A percentile compares a stretch with the other conserved stretches of the same genome.
Conservation (phyloP, 1,140 invertebrate species). For the Helicorthomorpha holstii region DNA sequence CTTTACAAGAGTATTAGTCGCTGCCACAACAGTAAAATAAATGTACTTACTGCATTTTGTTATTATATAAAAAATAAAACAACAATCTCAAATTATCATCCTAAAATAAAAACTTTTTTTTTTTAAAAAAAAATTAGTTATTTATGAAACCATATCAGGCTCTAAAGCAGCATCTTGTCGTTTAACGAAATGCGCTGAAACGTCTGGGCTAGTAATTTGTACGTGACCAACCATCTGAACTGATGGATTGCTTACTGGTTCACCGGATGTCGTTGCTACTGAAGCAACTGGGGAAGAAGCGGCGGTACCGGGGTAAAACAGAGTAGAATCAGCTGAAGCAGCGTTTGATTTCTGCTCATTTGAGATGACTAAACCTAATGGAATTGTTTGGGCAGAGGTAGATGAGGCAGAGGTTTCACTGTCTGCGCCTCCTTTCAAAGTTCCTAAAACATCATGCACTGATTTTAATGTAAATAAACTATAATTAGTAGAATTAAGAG, state of each 20-base stretch:
- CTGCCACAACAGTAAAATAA: no score
- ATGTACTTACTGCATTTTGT: no score
- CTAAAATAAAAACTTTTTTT: no score
- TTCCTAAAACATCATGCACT: background rate
- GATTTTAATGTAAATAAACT: background rate
- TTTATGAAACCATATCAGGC: no score
- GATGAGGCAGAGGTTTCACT: background rate
- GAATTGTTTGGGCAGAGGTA: no score
- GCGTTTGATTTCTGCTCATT: background rate
- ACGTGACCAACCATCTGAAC: slow-evolving; percentile 1
- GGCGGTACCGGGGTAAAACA: no score
- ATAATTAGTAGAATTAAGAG: background rate
- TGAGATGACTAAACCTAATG: background rate
- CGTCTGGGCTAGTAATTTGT: background rate
- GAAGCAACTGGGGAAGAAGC: background rate
- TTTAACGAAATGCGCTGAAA: background rate
- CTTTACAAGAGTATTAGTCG: no score
- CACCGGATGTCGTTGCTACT: background rate
- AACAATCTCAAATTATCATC: no score
- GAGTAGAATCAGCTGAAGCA: background rate
- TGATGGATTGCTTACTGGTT: background rate
- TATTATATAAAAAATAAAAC: no score
- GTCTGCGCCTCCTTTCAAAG: background rate
- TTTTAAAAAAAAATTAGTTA: no score
- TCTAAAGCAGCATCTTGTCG: no score